phyloP scores from a whole-genome alignment of 2,113 vertebrate species.

The Danio rerio region DNA sequence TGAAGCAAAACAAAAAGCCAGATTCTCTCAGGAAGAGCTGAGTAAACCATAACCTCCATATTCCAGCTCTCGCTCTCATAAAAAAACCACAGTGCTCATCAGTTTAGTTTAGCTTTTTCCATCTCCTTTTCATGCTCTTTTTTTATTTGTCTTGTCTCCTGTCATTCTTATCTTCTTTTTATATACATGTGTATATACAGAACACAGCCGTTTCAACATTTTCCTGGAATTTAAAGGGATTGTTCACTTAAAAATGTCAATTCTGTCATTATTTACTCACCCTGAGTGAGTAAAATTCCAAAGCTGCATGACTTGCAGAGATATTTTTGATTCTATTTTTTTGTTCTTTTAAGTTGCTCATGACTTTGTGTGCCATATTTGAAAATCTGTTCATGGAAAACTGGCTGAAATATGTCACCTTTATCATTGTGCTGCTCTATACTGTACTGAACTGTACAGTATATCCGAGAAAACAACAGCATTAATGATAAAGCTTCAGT shows the following conservation, averaged over 20 bases:
- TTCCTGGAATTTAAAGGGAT: not conserved
- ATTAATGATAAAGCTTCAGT: no score
- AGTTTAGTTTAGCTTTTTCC: not conserved
- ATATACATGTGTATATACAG: not conserved
- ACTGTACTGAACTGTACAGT: no score
- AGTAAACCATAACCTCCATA: slow-evolving; percentile 24
- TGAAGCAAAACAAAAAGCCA: slow-evolving; percentile 39
- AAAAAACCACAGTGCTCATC: slow-evolving; percentile 6
- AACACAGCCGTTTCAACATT: no score
- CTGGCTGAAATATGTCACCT: no score
- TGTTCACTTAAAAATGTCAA: slow-evolving; percentile 1
- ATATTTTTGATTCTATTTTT: slow-evolving; percentile 2
- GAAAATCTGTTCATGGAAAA: no score
- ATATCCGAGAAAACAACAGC: no score
- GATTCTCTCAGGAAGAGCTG: slow-evolving; percentile 20
- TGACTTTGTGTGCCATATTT: no score
- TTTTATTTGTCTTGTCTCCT: slow-evolving; percentile 5
- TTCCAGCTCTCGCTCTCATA: not conserved
- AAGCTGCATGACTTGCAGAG: not conserved
- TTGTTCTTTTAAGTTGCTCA: no score
- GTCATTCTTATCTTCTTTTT: not conserved
- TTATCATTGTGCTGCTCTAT: no score
- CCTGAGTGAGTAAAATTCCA: not conserved
- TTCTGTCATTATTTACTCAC: slow-evolving; percentile 13
- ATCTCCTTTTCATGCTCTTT: not conserved